A percentile compares a stretch with the other conserved stretches of the same genome.
These are phyloP conservation scores for Plutella xylostella DNA, from an alignment of 2,888 invertebrate species.

Conservation along the genomic window DNA sequence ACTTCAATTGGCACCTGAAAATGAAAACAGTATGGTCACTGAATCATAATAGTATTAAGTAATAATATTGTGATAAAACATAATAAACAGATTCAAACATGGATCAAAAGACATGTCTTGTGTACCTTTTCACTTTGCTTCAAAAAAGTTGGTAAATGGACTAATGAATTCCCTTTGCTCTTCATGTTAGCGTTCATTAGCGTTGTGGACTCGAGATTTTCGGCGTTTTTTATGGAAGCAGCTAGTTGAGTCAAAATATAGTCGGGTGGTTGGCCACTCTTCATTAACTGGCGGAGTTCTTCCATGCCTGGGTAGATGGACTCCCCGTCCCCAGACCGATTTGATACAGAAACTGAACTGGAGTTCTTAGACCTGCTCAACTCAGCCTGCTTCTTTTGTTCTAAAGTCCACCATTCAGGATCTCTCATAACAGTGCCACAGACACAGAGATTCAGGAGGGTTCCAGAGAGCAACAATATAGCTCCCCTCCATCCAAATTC, in stretches of 20 bases:
- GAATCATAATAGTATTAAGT: not conserved
- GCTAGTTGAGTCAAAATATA: conserved; percentile 62
- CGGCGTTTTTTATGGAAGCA: conserved; percentile 39
- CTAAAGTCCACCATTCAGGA: conserved; percentile 82
- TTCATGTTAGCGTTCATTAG: conserved; percentile 27
- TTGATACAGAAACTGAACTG: conserved; percentile 58
- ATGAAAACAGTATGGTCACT: not conserved
- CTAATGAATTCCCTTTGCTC: conserved; percentile 69
- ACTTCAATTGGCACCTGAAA: conserved; percentile 74
- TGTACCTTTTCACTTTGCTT: conserved; percentile 75
- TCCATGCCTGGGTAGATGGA: conserved; percentile 56
- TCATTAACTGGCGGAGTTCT: conserved; percentile 68
- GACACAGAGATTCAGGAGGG: conserved; percentile 85
- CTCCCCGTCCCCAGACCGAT: conserved; percentile 41
- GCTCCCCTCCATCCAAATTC: conserved; percentile 90
- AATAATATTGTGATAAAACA: not conserved
- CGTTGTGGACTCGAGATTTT: conserved; percentile 22
- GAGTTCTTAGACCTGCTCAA: conserved; percentile 55
- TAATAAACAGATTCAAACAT: not conserved
- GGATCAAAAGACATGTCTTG: not conserved
- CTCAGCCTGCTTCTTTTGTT: conserved; percentile 66
- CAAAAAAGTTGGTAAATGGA: conserved; percentile 81
- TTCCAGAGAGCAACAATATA: conserved; percentile 83
- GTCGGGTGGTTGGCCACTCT: conserved; percentile 68
- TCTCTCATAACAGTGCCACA: conserved; percentile 90